These are phyloP conservation scores for Perizoma flavofasciatum DNA, from an alignment of 2,888 invertebrate species.

Conservation along the genomic window DNA sequence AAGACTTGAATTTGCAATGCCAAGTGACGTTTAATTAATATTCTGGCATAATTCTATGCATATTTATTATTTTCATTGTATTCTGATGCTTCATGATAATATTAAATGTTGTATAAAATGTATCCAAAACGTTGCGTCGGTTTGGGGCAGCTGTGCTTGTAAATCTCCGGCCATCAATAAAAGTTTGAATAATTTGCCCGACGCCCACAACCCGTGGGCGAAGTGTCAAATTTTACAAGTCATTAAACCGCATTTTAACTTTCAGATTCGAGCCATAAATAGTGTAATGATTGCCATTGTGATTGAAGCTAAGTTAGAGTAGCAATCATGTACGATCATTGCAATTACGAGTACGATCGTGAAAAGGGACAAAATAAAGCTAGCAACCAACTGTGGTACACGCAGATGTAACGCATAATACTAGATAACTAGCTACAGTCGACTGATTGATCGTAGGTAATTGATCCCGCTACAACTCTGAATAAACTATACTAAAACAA, in stretches of 20 bases:
- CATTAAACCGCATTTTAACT: conserved; percentile 68
- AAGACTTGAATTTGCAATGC: too few species aligned
- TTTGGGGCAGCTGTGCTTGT: conserved; percentile 46
- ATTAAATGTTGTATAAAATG: conserved; percentile 16
- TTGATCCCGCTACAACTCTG: too few species aligned
- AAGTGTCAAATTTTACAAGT: conserved; percentile 78
- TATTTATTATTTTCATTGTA: conserved; percentile 9
- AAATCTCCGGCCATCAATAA: conserved; percentile 66
- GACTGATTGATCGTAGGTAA: too few species aligned
- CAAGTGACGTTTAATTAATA: background rate
- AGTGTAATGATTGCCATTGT: conserved; percentile 44
- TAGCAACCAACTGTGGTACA: conserved; percentile 15
- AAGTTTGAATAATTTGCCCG: conserved; percentile 67
- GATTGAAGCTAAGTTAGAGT: conserved; percentile 36
- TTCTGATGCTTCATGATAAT: conserved; percentile 9
- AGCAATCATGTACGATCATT: conserved; percentile 37
- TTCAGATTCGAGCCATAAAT: conserved; percentile 56
- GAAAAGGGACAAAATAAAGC: conserved; percentile 31
- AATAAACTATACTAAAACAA: too few species aligned
- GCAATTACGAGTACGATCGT: conserved; percentile 27
- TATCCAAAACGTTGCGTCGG: conserved; percentile 21
- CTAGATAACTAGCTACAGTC: too few species aligned
- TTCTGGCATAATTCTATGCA: conserved; percentile 7
- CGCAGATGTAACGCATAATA: too few species aligned
- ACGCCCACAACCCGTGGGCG: conserved; percentile 60